Conservation (phyloP, 2,888 invertebrate species). For the Melipona bicolor region DNA sequence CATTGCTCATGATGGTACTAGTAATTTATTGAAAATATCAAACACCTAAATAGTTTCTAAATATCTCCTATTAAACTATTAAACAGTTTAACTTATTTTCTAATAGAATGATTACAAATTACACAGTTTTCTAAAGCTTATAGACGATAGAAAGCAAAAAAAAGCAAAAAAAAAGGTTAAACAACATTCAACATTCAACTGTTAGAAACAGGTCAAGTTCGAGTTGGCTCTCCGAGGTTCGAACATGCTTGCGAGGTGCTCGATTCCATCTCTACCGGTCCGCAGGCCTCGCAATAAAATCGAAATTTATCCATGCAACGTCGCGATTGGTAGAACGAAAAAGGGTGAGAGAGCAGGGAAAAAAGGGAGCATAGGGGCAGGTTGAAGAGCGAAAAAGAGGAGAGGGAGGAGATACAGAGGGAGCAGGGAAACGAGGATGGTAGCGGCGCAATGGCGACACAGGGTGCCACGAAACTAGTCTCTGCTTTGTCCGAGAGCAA, state of each 20-base stretch:
- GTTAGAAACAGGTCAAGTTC: background rate
- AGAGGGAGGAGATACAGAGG: background rate
- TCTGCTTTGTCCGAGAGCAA: constrained; percentile 78
- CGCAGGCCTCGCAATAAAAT: constrained; percentile 69
- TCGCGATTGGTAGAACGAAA: background rate
- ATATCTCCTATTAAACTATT: background rate
- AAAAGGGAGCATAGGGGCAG: background rate
- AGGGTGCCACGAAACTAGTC: constrained; percentile 57
- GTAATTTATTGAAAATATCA: background rate
- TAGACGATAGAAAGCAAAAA: background rate
- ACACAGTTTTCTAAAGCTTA: background rate
- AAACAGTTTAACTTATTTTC: background rate
- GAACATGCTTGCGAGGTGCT: no score
- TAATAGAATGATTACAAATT: background rate
- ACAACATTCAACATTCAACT: background rate
- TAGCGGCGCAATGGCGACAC: constrained; percentile 29
- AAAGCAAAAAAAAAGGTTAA: background rate
- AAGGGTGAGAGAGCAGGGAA: background rate
- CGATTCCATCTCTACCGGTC: no score
- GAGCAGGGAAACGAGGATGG: background rate
- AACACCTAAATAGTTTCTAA: background rate
- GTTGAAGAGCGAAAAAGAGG: background rate
- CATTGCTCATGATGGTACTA: constrained; percentile 11
- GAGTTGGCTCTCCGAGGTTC: background rate
- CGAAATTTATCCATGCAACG: constrained; percentile 69